Base-by-base conservation (phyloP, 2,888 invertebrate genomes). In the Tribolium freemani region DNA sequence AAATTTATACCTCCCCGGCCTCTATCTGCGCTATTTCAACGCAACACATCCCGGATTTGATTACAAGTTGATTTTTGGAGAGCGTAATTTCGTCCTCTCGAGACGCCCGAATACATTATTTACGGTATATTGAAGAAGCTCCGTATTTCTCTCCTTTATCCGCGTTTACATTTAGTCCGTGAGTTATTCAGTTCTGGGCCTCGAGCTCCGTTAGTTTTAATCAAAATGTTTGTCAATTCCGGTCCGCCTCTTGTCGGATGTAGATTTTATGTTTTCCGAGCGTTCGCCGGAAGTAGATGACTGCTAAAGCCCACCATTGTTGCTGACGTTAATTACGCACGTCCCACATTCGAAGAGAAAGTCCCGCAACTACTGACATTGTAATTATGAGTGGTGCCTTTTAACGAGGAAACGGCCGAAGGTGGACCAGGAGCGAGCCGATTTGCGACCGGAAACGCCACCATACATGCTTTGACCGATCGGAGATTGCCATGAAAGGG, bases 141-240 rank as follows among this genome's bases (percentile, higher is more conserved):
- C 56, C 26, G 56, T 30, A 13, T 56, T 11, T 61, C 46, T 53
- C 53, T 64, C 53, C 53, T 64, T 64, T 53, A 64, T 61, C 46
- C 61, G 61, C 61, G 61, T 48, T 61, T 61, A 61, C 50, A 61
- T 61, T 61, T 48, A 61, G 61, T 64, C 64, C 53, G 51, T 51
- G 53, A 70, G 54, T 64, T 63, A 70, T 70, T 64, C 70, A 64
- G 10, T 53, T 46, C 61, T 53, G 30, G 50, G 48, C 51, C 44
- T 31, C 64, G 54, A 71, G 67, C 72, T 54, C 63, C 57, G 70
- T 74, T 71, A 75, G 75, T 75, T 75, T 75, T 75, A 73, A 75
- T 75, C 75, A 75, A 73, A 75, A 75, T 73, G 75, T 75, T 75
- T 75, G 75, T 73, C 75, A 75, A 75, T 75, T 75, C 61, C 72